Evolutionary conservation across 2,797 vertebrate species (phyloP), one percentile per base, ranked within the genome.

Genomic region (Bradypodion pumilum): DNA sequence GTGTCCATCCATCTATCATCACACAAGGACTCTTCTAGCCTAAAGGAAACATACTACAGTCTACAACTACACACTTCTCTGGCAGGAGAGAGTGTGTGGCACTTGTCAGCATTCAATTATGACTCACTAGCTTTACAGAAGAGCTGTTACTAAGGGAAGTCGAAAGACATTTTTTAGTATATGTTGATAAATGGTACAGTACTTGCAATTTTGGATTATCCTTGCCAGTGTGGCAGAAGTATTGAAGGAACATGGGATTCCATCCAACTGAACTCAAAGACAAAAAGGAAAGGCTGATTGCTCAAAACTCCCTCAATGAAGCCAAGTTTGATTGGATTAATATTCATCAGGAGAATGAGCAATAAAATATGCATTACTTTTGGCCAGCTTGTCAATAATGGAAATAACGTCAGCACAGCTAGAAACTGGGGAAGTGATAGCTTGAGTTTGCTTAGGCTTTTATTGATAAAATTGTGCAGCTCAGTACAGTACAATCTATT

Each of bases 241-340:
- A 86, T 68, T 86, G 79, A 52, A 83, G 68, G 3, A 9, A 91
- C 76, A 66, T 77, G 85, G 81, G 88, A 74, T 86, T 81, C 83
- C 69, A 85, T 83, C 86, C n/a, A 0, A 37, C 59, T 66, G 52
- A 89, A 93, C 86, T 0, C 0, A 75, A 89, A 2, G 0, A 21
- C 40, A 6, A 15, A 72, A 59, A 70, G 62, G 69, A 0, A 1
- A 81, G 42, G 25, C n/a, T 9, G 32, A 0, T 52, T 75, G n/a
- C 86, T 89, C 74, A 79, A 16, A n/a, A 75, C 21, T 82, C 16
- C n/a, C 74, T 65, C 56, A 60, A 69, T 12, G 5, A 82, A 81
- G n/a, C 46, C 79, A 29, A 5, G 59, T 85, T 72, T 2, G 0
- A 0, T 2, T 37, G 56, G 75, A 37, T 69, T 82, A 37, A 40